These are phyloP conservation scores for Caenorhabditis sulstoni DNA, from an alignment of 2,888 invertebrate genomes.

Conservation along the genomic window DNA sequence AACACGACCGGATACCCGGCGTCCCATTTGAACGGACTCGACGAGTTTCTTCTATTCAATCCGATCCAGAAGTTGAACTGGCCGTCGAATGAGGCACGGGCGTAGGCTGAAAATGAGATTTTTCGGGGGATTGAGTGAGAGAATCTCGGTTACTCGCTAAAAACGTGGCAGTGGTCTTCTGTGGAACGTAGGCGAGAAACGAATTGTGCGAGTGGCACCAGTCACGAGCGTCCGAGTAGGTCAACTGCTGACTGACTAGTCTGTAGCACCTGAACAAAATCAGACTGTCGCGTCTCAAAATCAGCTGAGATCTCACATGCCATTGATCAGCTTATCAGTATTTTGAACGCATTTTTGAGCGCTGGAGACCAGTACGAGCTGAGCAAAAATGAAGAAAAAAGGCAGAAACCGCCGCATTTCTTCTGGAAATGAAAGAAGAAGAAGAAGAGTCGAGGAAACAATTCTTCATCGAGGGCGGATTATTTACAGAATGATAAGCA, in stretches of 20 bases:
- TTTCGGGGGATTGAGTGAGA: neutral
- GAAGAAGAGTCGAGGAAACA: no score
- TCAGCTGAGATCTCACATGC: no score
- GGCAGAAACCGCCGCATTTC: no score
- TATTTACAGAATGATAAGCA: no score
- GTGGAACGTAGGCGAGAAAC: neutral
- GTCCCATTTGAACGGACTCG: constrained; percentile 17
- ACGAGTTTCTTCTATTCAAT: constrained; percentile 1
- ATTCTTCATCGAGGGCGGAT: no score
- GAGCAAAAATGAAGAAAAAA: no score
- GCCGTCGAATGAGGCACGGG: constrained; percentile 6
- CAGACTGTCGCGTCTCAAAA: no score
- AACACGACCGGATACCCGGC: constrained; percentile 11
- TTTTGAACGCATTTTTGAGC: no score
- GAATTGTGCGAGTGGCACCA: constrained; percentile 1
- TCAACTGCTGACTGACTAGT: neutral
- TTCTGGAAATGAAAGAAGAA: no score
- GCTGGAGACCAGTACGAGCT: no score
- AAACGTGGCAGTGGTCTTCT: neutral
- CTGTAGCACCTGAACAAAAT: neutral
- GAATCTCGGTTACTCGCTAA: neutral
- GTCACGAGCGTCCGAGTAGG: neutral
- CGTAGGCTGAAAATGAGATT: constrained; percentile 26
- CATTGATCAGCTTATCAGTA: no score
- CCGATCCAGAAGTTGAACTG: constrained; percentile 36